Conservation (phyloP, 2,888 invertebrate species). For the Apodemia duryi region DNA sequence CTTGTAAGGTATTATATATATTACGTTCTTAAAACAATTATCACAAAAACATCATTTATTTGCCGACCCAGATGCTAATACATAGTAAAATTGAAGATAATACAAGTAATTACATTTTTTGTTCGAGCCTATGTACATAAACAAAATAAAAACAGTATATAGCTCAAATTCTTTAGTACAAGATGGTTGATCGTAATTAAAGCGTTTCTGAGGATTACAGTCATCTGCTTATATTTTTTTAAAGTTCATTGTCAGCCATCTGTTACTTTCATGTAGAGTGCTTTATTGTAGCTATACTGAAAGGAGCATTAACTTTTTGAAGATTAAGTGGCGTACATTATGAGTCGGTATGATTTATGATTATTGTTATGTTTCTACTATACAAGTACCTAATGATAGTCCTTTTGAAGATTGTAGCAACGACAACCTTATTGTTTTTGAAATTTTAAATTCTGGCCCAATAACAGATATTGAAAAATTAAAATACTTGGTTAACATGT, state of each 20-base stretch:
- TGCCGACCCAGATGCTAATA: background rate
- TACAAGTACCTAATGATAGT: background rate
- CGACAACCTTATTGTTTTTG: background rate
- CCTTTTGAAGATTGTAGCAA: background rate
- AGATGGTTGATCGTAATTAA: conserved; percentile 11
- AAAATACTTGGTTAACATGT: no score
- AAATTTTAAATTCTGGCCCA: no score
- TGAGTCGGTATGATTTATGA: conserved; percentile 10
- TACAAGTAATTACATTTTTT: background rate
- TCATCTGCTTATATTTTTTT: conserved; percentile 14
- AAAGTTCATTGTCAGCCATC: conserved; percentile 13
- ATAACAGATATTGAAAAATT: no score
- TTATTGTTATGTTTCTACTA: conserved; percentile 1
- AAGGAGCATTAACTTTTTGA: conserved; percentile 10
- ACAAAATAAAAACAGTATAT: background rate
- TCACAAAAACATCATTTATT: background rate
- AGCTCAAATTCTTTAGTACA: conserved; percentile 13
- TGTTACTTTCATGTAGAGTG: conserved; percentile 11
- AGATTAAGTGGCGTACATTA: conserved; percentile 13
- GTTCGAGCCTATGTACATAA: background rate
- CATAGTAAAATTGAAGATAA: background rate
- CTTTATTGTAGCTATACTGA: conserved; percentile 3
- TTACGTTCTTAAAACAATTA: background rate
- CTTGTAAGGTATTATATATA: background rate
- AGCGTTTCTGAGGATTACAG: conserved; percentile 10